Evolutionary conservation across 1,140 invertebrate species (phyloP), one percentile per base, ranked within the genome.

Genomic region (Drosophila sproati): DNA sequence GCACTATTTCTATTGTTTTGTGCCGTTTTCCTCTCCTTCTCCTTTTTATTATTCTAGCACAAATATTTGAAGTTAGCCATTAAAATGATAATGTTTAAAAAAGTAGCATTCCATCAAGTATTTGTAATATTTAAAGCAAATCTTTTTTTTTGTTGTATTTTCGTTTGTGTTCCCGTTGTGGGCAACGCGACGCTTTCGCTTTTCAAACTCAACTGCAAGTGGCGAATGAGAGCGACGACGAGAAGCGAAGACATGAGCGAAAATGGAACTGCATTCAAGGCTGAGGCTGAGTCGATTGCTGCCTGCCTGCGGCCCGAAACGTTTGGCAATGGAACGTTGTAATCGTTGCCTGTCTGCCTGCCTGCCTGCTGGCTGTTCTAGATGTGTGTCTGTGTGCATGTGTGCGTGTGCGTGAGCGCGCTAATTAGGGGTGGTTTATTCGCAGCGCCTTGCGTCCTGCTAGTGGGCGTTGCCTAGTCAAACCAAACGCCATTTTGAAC

Each of bases 121-220:
- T 34, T 48, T 28, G 4, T 12, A 48, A 0, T 43, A 43, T 50
- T 52, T 52, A 41, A 20, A 20, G 20, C 20, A 20, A 20, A 20
- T 20, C 20, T 20, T 20, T 20, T 41, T 41, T 41, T 2, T 41
- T 41, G 29, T 37, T 48, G 20, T 39, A 10, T 54, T 60, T 50
- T 45, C 60, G 34, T 67, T 68, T 34, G 52, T 61, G 61, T 39
- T 48, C 28, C 12, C 52, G 52, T 35, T 56, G 31, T 8, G 29
- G 50, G 43, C 73, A 32, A 73, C 85, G 77, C 68, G 52, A 78
- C 85, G 80, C 85, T 82, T 61, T 74, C 80, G 77, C 85, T 78
- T 56, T 89, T 88, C 55, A 89, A 89, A 85, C 77, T 70, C 80
- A 83, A 88, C 78, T 88, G 85, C 85, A 88, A 78, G 70, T 81